Percentiles rank a stretch among this genome's conserved stretches.
These are phyloP conservation scores for Mactromeris polynyma DNA, from an alignment of 2,888 invertebrate genomes.

Conservation along the genomic window DNA sequence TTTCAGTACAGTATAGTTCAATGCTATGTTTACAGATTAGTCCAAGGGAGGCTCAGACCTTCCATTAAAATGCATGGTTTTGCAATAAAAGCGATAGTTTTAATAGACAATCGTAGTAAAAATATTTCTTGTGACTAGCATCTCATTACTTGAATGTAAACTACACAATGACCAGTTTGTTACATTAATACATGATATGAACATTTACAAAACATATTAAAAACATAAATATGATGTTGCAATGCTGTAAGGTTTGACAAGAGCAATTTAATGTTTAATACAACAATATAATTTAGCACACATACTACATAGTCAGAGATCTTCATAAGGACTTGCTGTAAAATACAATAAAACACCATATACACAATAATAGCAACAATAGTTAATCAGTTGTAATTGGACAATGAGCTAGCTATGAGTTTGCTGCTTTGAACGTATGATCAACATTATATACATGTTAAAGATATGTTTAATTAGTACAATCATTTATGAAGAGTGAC, in stretches of 20 bases:
- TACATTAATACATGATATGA: background rate
- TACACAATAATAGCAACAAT: background rate
- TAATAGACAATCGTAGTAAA: background rate
- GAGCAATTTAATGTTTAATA: background rate
- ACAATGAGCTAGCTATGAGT: background rate
- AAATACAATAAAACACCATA: background rate
- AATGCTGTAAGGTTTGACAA: constrained; percentile 2
- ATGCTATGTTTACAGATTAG: too few species aligned
- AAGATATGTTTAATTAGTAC: too few species aligned
- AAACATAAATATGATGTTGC: background rate
- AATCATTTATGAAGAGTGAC: too few species aligned
- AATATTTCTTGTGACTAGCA: background rate
- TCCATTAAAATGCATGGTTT: too few species aligned
- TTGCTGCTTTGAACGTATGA: too few species aligned
- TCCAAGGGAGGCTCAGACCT: too few species aligned
- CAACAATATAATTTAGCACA: background rate
- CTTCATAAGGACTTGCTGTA: background rate
- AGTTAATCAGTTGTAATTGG: background rate
- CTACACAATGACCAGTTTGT: background rate
- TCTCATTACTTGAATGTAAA: background rate
- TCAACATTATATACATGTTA: too few species aligned
- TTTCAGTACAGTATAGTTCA: too few species aligned
- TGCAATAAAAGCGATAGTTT: too few species aligned
- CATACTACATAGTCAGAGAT: background rate
- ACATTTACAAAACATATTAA: background rate